Evolutionary conservation across 1,140 invertebrate species (phyloP).

Genomic region (Saccostrea cuccullata): DNA sequence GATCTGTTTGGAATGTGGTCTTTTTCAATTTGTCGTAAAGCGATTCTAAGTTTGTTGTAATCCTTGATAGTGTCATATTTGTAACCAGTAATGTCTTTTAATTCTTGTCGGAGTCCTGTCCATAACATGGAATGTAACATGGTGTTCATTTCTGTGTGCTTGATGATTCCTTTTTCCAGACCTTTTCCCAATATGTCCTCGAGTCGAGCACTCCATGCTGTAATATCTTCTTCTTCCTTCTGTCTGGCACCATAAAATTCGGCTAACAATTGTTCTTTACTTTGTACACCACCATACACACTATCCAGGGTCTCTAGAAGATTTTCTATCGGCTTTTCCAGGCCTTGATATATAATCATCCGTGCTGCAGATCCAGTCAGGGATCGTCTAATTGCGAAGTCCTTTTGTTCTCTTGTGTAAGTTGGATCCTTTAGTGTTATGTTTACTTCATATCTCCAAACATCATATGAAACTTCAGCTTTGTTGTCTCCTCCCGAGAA

Average conservation of each 20-base stretch:
- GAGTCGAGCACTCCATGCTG: conserved; percentile 54
- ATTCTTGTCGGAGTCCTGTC: conserved; percentile 43
- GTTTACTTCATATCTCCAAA: conserved; percentile 54
- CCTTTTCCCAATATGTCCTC: conserved; percentile 53
- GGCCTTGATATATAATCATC: conserved; percentile 46
- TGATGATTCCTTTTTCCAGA: conserved; percentile 7
- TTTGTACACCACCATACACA: conserved; percentile 52
- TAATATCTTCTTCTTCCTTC: conserved; percentile 38
- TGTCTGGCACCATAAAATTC: conserved; percentile 51
- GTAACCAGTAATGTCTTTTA: conserved; percentile 49
- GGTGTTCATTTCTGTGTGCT: not conserved
- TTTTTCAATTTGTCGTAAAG: not conserved
- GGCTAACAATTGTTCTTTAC: conserved; percentile 42
- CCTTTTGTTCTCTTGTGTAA: conserved; percentile 40
- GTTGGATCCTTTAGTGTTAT: conserved; percentile 8
- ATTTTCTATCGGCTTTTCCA: not conserved
- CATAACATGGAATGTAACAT: conserved; percentile 52
- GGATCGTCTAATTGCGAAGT: conserved; percentile 41
- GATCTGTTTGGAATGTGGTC: too few species aligned
- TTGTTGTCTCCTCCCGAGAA: conserved; percentile 23
- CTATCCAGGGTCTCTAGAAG: conserved; percentile 48
- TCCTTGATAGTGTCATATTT: conserved; percentile 54
- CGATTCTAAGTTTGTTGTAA: conserved; percentile 51
- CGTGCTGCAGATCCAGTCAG: conserved; percentile 46
- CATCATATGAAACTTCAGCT: conserved; percentile 43